A percentile compares a stretch with the other conserved stretches of the same genome.
These are phyloP conservation scores for Drosophila pallidifrons DNA, from an alignment of 1,140 invertebrate species.

Conservation along the genomic window DNA sequence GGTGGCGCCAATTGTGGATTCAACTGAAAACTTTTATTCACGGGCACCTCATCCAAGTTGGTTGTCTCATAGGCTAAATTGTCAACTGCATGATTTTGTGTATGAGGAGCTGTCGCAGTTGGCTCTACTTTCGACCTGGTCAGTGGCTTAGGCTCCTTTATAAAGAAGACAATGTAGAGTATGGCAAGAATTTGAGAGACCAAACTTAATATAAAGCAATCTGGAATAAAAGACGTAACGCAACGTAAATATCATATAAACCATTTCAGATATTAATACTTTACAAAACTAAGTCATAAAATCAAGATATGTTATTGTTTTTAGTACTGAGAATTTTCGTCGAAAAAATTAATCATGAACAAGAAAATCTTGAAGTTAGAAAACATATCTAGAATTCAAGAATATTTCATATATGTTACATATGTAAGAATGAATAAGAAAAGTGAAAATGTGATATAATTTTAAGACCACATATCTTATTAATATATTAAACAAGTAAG, in stretches of 20 bases:
- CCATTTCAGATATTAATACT: background rate
- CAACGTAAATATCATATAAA: background rate
- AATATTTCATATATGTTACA: too few species aligned
- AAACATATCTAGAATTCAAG: too few species aligned
- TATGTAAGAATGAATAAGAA: too few species aligned
- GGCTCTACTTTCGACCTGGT: constrained; percentile 21
- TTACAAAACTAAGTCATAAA: too few species aligned
- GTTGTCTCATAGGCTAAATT: constrained; percentile 77
- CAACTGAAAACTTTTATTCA: constrained; percentile 71
- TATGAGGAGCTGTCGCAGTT: constrained; percentile 16
- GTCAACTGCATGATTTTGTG: constrained; percentile 53
- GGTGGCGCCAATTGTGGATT: constrained; percentile 61
- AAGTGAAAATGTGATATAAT: too few species aligned
- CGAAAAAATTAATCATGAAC: too few species aligned
- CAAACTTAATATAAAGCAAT: constrained; percentile 69
- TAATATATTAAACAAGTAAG: too few species aligned
- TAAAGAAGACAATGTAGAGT: constrained; percentile 76
- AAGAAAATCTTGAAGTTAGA: too few species aligned
- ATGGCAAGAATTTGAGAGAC: constrained; percentile 77
- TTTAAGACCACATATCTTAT: too few species aligned
- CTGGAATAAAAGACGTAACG: constrained; percentile 35
- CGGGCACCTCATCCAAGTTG: constrained; percentile 62
- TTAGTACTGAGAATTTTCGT: too few species aligned
- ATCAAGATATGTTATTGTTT: too few species aligned
- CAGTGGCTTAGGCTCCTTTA: constrained; percentile 72